These are phyloP conservation scores for Neosalanx taihuensis DNA, from an alignment of 2,797 vertebrate genomes.

Conservation along the genomic window DNA sequence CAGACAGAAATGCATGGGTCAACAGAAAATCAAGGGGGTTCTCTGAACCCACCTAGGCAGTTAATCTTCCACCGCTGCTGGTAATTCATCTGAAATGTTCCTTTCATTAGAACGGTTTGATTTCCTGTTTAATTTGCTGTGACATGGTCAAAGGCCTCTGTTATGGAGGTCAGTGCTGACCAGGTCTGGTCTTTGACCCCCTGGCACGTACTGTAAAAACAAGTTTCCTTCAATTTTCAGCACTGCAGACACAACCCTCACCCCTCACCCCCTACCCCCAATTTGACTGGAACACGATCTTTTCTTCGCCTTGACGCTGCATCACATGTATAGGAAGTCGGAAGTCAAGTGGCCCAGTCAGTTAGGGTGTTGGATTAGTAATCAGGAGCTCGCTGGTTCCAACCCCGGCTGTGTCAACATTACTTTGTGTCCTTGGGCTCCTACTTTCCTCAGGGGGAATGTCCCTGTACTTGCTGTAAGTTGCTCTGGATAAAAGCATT, in stretches of 20 bases:
- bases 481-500: too few relatives aligned
- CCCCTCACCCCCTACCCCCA: conserved; percentile 41
- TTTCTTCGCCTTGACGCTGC: conserved; percentile 42
- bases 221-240: too few relatives aligned
- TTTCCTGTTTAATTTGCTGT: conserved; percentile 49
- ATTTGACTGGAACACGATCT: too few relatives aligned
- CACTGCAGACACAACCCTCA: conserved; percentile 19
- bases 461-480: too few relatives aligned
- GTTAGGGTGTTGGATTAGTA: too few relatives aligned
- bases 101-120: conserved; percentile 19
- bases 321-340: conserved; percentile 50
- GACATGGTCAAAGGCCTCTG: conserved; percentile 15
- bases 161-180: conserved; percentile 39
- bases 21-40: too few relatives aligned
- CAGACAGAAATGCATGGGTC: too few relatives aligned
- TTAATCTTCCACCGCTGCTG: neutral
- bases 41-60: neutral
- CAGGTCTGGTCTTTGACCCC: conserved; percentile 59
- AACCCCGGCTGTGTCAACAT: too few relatives aligned
- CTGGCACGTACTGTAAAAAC: conserved; percentile 33
- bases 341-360: too few relatives aligned
- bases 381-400: too few relatives aligned
- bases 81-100: neutral
- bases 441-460: too few relatives aligned
- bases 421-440: too few relatives aligned